A percentile compares a stretch with the other conserved stretches of the same genome.
These are phyloP conservation scores for Drosophila serrata DNA, from an alignment of 1,140 invertebrate species.

Conservation along the genomic window DNA sequence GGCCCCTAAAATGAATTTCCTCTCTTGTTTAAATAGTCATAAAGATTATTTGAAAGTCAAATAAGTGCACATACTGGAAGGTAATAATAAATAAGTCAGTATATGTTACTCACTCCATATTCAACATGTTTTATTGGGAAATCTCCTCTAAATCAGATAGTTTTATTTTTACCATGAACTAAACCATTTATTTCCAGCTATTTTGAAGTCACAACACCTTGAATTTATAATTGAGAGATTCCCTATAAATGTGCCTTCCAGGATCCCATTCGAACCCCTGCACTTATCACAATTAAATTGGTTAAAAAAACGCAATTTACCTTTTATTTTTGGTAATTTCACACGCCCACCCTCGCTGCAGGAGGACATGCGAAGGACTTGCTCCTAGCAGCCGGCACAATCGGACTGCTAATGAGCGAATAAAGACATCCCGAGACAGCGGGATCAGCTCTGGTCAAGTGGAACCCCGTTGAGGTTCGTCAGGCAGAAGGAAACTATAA, in stretches of 20 bases:
- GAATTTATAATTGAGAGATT: neutral
- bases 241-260: neutral
- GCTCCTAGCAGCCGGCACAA: constrained; percentile 51
- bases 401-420: constrained; percentile 80
- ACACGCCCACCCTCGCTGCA: constrained; percentile 72
- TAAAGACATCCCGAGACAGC: constrained; percentile 70
- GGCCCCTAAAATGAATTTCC: no score
- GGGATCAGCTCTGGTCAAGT: constrained; percentile 54
- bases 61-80: neutral
- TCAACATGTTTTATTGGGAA: neutral
- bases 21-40: neutral
- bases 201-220: neutral
- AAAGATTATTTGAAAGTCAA: constrained; percentile 21
- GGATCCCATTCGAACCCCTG: neutral
- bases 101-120: no score
- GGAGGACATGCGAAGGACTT: constrained; percentile 49
- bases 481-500: constrained; percentile 69
- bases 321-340: constrained; percentile 59
- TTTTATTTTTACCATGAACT: neutral
- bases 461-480: constrained; percentile 53
- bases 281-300: constrained; percentile 22
- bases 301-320: constrained; percentile 27
- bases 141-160: neutral
- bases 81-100: neutral
- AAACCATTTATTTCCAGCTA: neutral